Percentiles rank a stretch among this genome's conserved stretches.
phyloP scores from a whole-genome alignment of 2,888 invertebrate species.

The Noctua janthe region DNA sequence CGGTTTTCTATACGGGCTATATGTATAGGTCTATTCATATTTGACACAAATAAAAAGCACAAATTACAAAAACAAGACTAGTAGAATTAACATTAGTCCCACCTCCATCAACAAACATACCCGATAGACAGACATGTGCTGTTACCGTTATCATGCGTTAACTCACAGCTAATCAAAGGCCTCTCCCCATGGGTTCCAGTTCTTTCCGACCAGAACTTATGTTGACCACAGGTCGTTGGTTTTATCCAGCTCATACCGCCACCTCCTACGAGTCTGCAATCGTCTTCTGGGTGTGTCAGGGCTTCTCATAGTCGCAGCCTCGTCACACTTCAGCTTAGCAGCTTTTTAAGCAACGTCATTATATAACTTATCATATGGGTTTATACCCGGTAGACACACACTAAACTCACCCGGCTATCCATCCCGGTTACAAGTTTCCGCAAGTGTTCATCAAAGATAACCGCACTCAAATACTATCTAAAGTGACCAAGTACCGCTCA shows the following conservation, averaged over 20 bases:
- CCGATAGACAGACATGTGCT: background rate
- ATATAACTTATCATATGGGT: background rate
- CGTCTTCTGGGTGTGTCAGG: background rate
- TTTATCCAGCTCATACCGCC: background rate
- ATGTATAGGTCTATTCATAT: too few relatives aligned
- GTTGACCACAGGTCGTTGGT: background rate
- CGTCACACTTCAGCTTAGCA: too few relatives aligned
- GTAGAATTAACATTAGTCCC: too few relatives aligned
- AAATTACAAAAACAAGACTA: background rate
- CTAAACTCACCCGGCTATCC: too few relatives aligned
- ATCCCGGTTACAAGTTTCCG: too few relatives aligned
- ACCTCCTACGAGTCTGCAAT: background rate
- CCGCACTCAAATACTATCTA: background rate
- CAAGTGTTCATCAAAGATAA: background rate
- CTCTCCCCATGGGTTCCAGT: background rate
- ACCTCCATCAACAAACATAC: background rate
- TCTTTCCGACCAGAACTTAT: background rate
- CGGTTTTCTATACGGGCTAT: too few relatives aligned
- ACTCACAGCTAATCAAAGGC: background rate
- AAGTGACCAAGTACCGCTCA: slow-evolving; percentile 12
- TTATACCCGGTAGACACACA: background rate
- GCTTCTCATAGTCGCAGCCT: background rate
- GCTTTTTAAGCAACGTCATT: too few relatives aligned
- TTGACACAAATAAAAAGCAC: background rate
- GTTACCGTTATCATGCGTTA: background rate